Conservation (phyloP, 2,113 vertebrate genomes). For the Pyrgilauda ruficollis region DNA sequence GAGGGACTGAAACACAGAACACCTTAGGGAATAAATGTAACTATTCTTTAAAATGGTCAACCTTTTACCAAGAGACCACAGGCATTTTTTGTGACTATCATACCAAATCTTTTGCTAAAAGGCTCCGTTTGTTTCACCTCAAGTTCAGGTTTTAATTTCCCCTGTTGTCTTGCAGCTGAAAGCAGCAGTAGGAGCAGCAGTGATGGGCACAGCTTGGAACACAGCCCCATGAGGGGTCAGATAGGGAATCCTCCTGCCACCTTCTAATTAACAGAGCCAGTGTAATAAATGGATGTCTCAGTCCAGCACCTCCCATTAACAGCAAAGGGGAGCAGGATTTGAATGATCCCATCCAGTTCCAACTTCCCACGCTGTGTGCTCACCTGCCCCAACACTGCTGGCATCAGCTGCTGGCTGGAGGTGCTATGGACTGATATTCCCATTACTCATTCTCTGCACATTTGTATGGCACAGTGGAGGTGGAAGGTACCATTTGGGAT, state of each 20-base stretch:
- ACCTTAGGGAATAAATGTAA: background rate
- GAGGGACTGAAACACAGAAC: background rate
- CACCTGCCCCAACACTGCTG: background rate
- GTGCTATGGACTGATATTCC: accelerated
- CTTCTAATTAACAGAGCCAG: background rate
- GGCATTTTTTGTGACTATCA: background rate
- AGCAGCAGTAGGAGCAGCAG: background rate
- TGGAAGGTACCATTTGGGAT: background rate
- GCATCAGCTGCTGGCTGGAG: background rate
- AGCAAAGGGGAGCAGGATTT: background rate
- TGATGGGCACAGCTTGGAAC: background rate
- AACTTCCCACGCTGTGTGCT: background rate
- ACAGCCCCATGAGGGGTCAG: background rate
- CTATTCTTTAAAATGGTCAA: background rate
- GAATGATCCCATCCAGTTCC: background rate
- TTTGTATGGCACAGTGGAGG: background rate
- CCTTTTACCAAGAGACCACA: background rate
- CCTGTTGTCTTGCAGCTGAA: background rate
- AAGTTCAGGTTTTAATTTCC: background rate
- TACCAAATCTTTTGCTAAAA: background rate
- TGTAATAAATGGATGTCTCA: background rate
- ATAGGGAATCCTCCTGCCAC: background rate
- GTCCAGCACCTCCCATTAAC: background rate
- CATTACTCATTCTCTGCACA: background rate
- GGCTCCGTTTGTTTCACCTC: background rate